Evolutionary conservation across 2,113 vertebrate species (phyloP).

Genomic region (Melierax canorus): DNA sequence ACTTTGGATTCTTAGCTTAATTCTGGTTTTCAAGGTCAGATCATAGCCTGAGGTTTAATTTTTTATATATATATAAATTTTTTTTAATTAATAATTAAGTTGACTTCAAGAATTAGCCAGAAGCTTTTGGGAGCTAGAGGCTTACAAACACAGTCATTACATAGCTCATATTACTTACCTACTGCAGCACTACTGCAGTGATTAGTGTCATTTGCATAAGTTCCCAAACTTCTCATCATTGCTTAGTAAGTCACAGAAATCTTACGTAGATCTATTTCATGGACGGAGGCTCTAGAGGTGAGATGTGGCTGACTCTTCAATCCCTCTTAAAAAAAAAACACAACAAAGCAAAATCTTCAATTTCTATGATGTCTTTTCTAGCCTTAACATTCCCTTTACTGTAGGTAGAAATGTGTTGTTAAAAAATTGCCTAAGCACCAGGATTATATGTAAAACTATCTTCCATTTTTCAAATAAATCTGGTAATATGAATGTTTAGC

Average conservation of each 20-base stretch:
- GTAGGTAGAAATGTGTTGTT: not conserved
- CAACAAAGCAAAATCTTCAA: not conserved
- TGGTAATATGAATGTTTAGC: not conserved
- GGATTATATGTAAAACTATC: not conserved
- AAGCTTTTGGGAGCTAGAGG: not conserved
- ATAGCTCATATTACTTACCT: not conserved
- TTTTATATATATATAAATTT: too few species aligned
- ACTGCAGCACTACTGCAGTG: not conserved
- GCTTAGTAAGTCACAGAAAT: not conserved
- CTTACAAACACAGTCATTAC: not conserved
- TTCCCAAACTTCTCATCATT: not conserved
- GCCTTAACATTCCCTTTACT: not conserved
- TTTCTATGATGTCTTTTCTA: not conserved
- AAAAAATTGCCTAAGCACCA: not conserved
- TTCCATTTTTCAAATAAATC: not conserved
- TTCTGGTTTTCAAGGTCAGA: not conserved
- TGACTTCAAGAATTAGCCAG: not conserved
- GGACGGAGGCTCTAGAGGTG: not conserved
- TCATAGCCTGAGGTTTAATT: not conserved
- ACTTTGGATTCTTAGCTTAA: not conserved
- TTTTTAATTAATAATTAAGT: not conserved
- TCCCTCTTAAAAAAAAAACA: not conserved
- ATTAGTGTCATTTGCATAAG: not conserved
- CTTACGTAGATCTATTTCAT: not conserved
- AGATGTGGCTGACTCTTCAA: not conserved